These are phyloP conservation scores for Apocheima hispidaria DNA, from an alignment of 2,888 invertebrate genomes.

Conservation along the genomic window DNA sequence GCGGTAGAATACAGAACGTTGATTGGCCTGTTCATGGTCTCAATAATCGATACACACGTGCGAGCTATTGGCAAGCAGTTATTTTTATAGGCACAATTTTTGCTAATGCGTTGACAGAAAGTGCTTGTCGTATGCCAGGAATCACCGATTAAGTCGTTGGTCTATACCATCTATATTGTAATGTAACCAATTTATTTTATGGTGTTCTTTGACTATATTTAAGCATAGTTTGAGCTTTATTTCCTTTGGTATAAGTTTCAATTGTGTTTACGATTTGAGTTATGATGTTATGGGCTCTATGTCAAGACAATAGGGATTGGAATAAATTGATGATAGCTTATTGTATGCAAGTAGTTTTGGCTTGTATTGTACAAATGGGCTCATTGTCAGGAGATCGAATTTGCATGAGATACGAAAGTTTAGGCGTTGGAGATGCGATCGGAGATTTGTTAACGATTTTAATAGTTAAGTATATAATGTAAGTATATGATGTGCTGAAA, in stretches of 20 bases:
- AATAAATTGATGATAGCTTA: neutral
- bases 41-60: too few species aligned
- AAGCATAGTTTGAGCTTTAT: constrained; percentile 44
- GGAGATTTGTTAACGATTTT: constrained; percentile 60
- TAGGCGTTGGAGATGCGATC: constrained; percentile 71
- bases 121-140: too few species aligned
- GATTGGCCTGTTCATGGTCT: neutral
- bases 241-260: accelerated
- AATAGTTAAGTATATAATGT: constrained; percentile 22
- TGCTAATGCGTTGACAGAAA: neutral
- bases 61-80: neutral
- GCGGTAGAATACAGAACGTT: neutral
- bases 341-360: constrained; percentile 34
- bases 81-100: neutral
- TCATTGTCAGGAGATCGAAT: constrained; percentile 81
- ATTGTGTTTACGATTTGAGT: neutral
- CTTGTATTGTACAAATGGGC: constrained; percentile 66
- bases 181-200: constrained; percentile 56
- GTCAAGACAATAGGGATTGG: constrained; percentile 28
- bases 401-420: constrained; percentile 83
- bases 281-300: constrained; percentile 4
- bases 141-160: constrained; percentile 32
- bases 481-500: constrained; percentile 32
- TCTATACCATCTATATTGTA: constrained; percentile 72
- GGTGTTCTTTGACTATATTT: constrained; percentile 4